Base-by-base conservation (phyloP, 1,140 invertebrate species). In the Cotesia chilonis region DNA sequence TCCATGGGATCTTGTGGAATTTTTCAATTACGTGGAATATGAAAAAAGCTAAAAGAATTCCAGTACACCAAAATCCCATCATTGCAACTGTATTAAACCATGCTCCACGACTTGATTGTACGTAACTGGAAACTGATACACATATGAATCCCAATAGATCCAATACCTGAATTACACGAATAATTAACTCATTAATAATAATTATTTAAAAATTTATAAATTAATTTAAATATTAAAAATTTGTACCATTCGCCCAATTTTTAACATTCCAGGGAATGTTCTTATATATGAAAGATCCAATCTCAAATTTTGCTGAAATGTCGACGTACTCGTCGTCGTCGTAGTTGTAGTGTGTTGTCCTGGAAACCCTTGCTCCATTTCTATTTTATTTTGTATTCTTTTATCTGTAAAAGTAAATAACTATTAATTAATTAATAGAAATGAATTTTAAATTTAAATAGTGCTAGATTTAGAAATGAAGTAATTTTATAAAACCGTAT, bases 51-150 rank as follows among this genome's bases (percentile, higher is more conserved):
- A 96, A 89, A 12, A 96, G 84, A 57, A 95, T 92, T 10, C 92
- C 90, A 0, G 93, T 95, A 72, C 94, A 92, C 90, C 94, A 95
- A 79, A 97, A 93, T n/a, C 93, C 95, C 28, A 90, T 90, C 89
- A 94, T 94, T 0, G 94, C 89, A 1, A 96, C 93, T 81, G 94
- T 93, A 81, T 91, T 93, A 83, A 95, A 95, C 90, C 91, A 96
- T 67, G 85, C 87, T 55, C 89, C 89, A 70, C 90, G 88, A 54
- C 89, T 88, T 71, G 84, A 75, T 70, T 80, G 84, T 60, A 87
- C 88, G 36, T 84, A 83, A 1, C 75, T 76, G 9, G 92, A 91
- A 4, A 90, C 88, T 74, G 91, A 90, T 36, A 95, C 91, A 81
- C 92, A 95, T 70, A 97, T 95, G 83, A 97, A 95, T 4, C 94